Percentiles rank a stretch among this genome's conserved stretches.
Conservation (phyloP, 2,113 vertebrate species). For the Gila orcuttii region DNA sequence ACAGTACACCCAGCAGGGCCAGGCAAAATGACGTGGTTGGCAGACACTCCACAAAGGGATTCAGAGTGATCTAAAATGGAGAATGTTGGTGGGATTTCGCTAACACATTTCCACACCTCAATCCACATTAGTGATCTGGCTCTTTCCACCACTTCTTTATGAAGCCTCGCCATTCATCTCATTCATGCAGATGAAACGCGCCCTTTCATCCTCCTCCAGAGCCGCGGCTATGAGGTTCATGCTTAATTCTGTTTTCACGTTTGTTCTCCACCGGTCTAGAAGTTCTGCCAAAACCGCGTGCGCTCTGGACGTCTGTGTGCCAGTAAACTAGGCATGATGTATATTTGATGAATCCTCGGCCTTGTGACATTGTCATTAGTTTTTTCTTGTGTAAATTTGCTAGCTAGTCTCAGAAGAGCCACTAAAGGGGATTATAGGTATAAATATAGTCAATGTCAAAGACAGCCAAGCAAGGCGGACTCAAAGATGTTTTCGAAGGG, state of each 20-base stretch:
- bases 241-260: conserved; percentile 9
- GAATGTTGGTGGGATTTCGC: neutral
- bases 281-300: neutral
- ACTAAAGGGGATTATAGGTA: conserved; percentile 20
- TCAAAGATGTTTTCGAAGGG: conserved; percentile 71
- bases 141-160: neutral
- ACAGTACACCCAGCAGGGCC: conserved; percentile 7
- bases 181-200: conserved; percentile 10
- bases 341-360: conserved; percentile 38
- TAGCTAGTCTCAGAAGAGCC: conserved; percentile 36
- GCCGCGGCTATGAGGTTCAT: neutral
- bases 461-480: conserved; percentile 21
- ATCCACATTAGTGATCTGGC: conserved; percentile 5
- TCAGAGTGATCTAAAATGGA: conserved; percentile 3
- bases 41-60: neutral
- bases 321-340: conserved; percentile 27
- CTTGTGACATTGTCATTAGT: conserved; percentile 19
- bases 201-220: conserved; percentile 27
- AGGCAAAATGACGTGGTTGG: neutral
- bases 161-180: neutral
- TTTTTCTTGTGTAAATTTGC: conserved; percentile 40
- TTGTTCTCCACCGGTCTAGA: conserved; percentile 19
- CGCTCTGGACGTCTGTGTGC: neutral
- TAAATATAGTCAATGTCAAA: conserved; percentile 57
- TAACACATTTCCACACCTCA: neutral